Percentiles rank a stretch among this genome's conserved stretches.
These are phyloP conservation scores for Diplodus sargus DNA, from an alignment of 2,797 vertebrate genomes.

Conservation along the genomic window DNA sequence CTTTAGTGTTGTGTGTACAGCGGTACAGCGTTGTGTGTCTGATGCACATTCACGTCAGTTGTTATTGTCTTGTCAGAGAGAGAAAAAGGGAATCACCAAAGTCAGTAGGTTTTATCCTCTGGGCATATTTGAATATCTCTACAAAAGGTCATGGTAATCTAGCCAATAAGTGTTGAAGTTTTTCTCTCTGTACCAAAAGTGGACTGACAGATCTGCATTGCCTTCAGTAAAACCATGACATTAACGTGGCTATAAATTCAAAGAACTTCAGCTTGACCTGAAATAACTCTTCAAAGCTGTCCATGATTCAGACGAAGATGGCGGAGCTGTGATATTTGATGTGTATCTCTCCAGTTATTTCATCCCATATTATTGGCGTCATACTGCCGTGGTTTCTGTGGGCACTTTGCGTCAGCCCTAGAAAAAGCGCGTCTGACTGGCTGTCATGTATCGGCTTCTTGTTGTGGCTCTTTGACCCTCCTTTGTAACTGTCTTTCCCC, in stretches of 20 bases:
- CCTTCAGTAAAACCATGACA: background rate
- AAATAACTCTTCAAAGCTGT: conserved; percentile 15
- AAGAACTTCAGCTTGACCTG: conserved; percentile 5
- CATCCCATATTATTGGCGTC: conserved; percentile 6
- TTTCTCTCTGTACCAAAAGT: conserved; percentile 17
- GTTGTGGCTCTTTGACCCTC: conserved; percentile 49
- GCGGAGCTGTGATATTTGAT: conserved; percentile 12
- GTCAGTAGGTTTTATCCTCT: background rate
- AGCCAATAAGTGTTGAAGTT: background rate
- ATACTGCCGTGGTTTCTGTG: conserved; percentile 23
- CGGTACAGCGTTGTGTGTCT: no score
- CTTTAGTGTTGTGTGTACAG: no score
- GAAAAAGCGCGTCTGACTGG: conserved; percentile 21
- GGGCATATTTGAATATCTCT: background rate
- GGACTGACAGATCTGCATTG: background rate
- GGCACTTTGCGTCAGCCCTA: conserved; percentile 8
- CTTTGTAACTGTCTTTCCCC: conserved; percentile 34
- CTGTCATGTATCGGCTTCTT: conserved; percentile 36
- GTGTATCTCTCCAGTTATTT: background rate
- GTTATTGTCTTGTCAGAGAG: no score
- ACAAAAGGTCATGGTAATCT: background rate
- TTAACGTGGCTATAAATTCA: background rate
- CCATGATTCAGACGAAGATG: conserved; percentile 1
- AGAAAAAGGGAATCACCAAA: background rate
- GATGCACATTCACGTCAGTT: no score